phyloP scores from a whole-genome alignment of 2,888 invertebrate genomes.

The Cryptocephalus primarius region DNA sequence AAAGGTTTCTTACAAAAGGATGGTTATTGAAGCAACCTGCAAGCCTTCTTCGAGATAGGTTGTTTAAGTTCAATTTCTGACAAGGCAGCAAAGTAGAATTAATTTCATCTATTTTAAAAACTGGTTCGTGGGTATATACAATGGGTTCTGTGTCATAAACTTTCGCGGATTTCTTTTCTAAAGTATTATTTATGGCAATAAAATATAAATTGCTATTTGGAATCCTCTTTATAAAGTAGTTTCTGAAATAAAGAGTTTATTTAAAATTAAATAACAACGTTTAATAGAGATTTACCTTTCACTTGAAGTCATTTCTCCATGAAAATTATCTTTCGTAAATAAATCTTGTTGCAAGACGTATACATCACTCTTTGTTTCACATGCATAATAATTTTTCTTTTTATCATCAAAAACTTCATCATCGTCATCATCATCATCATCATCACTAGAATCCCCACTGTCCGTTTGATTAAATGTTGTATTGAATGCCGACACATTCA shows the following conservation, averaged over 20 bases:
- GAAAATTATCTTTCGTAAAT: constrained; percentile 21
- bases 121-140: constrained; percentile 19
- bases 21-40: constrained; percentile 70
- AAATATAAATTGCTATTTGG: constrained; percentile 68
- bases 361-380: constrained; percentile 26
- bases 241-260: constrained; percentile 30
- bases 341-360: constrained; percentile 22
- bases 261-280: background rate
- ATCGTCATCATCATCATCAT: constrained; percentile 24
- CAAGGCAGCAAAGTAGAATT: constrained; percentile 52
- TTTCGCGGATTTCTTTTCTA: constrained; percentile 15
- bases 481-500: too few species aligned
- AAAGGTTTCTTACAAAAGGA: constrained; percentile 43
- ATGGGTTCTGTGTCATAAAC: constrained; percentile 42
- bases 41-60: constrained; percentile 53
- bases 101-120: constrained; percentile 34
- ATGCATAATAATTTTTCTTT: constrained; percentile 28
- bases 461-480: too few species aligned
- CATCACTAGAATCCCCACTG: background rate
- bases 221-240: constrained; percentile 61
- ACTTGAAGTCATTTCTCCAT: constrained; percentile 14
- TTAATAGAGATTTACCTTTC: constrained; percentile 7
- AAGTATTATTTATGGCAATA: constrained; percentile 52
- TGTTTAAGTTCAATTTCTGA: constrained; percentile 63
- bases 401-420: constrained; percentile 36